Percentiles rank a stretch among this genome's conserved stretches.
Evolutionary conservation across 35 echinoderm and acorn worm species (phyloP).

Genomic region (Lytechinus pictus): DNA sequence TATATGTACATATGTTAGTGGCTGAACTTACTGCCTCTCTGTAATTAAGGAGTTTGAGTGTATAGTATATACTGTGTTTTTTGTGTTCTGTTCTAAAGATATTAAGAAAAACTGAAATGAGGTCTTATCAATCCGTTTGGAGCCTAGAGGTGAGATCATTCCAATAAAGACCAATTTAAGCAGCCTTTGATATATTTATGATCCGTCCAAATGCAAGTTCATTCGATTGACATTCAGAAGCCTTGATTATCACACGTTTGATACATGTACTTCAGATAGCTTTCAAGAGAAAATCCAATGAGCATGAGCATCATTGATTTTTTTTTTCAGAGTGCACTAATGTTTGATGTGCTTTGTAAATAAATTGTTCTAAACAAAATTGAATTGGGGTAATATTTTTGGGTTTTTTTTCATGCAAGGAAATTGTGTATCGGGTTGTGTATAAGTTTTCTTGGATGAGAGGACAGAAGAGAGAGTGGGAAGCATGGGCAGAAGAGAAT

Average conservation of each 20-base stretch:
- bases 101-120: conserved; percentile 14
- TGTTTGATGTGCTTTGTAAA: conserved; percentile 41
- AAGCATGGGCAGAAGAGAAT: too few species aligned
- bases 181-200: background rate
- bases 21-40: background rate
- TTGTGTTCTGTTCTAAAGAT: background rate
- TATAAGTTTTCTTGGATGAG: too few species aligned
- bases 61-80: background rate
- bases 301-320: background rate
- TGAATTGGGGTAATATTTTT: background rate
- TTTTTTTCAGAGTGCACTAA: background rate
- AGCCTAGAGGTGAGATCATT: background rate
- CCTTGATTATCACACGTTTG: background rate
- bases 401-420: too few species aligned
- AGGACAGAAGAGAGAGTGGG: too few species aligned
- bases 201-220: background rate
- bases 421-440: too few species aligned
- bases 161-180: background rate
- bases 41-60: background rate
- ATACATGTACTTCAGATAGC: background rate
- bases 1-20: background rate
- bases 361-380: conserved; percentile 7
- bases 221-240: background rate
- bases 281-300: background rate
- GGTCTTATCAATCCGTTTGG: background rate